phyloP scores from a whole-genome alignment of 2,888 invertebrate genomes.

The Eristalis intricaria region DNA sequence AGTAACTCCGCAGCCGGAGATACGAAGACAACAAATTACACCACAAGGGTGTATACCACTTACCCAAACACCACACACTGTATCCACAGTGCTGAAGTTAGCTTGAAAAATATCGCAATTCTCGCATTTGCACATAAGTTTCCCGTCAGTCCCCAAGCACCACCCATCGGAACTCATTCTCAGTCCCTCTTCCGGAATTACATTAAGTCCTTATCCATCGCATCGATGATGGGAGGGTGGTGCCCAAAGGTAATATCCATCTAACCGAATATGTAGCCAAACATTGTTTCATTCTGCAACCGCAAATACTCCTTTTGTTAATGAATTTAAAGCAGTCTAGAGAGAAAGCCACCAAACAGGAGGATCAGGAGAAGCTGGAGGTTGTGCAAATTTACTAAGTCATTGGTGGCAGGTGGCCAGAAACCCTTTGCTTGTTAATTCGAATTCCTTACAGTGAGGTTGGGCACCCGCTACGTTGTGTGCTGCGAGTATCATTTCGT shows the following conservation, averaged over 20 bases:
- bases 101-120: constrained; percentile 25
- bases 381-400: background rate
- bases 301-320: constrained; percentile 64
- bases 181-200: constrained; percentile 2
- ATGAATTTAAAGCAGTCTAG: constrained; percentile 63
- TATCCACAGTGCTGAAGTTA: background rate
- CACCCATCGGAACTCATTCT: background rate
- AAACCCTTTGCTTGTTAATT: constrained; percentile 63
- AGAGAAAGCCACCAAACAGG: background rate
- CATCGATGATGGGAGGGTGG: constrained; percentile 61
- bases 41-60: constrained; percentile 39
- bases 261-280: constrained; percentile 66
- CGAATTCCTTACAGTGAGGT: constrained; percentile 30
- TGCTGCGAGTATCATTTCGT: constrained; percentile 48
- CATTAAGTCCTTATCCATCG: constrained; percentile 49
- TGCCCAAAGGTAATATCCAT: constrained; percentile 64
- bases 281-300: constrained; percentile 63
- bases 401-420: constrained; percentile 58
- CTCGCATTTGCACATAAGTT: constrained; percentile 64
- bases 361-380: too few species aligned
- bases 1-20: constrained; percentile 29
- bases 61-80: constrained; percentile 17
- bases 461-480: constrained; percentile 5
- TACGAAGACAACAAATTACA: constrained; percentile 58
- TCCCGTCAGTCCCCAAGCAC: constrained; percentile 38